Conservation (phyloP, 2,888 invertebrate species). For the Copidosoma aretas region DNA sequence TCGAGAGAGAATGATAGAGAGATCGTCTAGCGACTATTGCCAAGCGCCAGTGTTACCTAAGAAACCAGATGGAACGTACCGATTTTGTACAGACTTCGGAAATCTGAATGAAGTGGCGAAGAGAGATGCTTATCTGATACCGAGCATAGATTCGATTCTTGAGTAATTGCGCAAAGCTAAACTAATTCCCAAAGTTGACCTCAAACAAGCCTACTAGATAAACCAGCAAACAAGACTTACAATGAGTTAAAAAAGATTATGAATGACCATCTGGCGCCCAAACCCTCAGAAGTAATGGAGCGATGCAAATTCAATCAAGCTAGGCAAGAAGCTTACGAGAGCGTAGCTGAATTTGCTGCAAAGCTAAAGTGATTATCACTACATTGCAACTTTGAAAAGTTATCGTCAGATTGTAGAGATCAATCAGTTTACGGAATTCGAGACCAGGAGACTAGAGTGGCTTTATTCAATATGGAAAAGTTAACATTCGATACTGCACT, state of each 20-base stretch:
- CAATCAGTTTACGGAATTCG: not conserved
- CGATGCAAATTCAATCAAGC: not conserved
- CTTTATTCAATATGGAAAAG: not conserved
- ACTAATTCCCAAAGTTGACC: too few relatives aligned
- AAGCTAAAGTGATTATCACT: not conserved
- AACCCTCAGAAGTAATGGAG: not conserved
- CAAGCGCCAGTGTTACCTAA: too few relatives aligned
- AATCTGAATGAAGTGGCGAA: too few relatives aligned
- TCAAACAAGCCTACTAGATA: too few relatives aligned
- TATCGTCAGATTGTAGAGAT: not conserved
- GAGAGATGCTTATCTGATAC: too few relatives aligned
- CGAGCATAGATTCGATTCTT: too few relatives aligned
- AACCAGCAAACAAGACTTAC: not conserved
- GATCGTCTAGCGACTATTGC: too few relatives aligned
- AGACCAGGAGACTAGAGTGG: not conserved
- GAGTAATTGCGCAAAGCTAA: too few relatives aligned
- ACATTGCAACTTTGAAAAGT: not conserved
- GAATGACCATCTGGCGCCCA: not conserved
- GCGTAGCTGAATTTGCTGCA: not conserved
- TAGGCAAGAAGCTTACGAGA: not conserved
- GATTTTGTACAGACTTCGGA: too few relatives aligned
- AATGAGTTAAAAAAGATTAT: not conserved
- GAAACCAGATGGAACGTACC: too few relatives aligned
- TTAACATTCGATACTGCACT: not conserved
- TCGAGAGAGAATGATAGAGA: too few relatives aligned